Conservation (phyloP, 2,888 invertebrate species). For the Sturmia bella region DNA sequence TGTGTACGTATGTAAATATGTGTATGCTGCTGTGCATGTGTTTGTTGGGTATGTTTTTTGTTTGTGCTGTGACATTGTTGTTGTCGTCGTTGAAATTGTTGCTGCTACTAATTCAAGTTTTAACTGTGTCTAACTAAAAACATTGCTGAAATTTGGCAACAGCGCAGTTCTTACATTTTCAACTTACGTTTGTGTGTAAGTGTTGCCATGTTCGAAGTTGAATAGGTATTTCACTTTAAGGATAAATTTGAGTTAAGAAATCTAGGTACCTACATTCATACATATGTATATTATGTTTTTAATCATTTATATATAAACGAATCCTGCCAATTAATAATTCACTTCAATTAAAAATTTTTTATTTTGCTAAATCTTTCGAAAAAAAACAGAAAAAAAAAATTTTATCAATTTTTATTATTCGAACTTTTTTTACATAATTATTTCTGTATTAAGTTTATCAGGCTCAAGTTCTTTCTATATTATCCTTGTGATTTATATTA, state of each 20-base stretch:
- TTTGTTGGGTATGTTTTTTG: too few relatives aligned
- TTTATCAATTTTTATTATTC: too few relatives aligned
- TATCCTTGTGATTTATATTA: too few relatives aligned
- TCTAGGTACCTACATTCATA: neutral
- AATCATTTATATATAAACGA: neutral
- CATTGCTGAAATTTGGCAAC: constrained; percentile 63
- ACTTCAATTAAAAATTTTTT: too few relatives aligned
- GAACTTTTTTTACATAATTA: too few relatives aligned
- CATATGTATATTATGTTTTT: neutral
- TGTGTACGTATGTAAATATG: neutral
- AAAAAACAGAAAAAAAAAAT: too few relatives aligned
- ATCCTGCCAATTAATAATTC: too few relatives aligned
- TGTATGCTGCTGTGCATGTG: constrained; percentile 26
- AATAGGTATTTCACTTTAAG: neutral
- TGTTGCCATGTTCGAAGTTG: constrained; percentile 51
- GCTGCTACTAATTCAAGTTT: constrained; percentile 25
- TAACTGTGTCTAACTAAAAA: constrained; percentile 61
- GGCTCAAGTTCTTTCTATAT: too few relatives aligned
- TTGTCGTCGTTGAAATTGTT: constrained; percentile 10
- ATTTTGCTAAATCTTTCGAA: too few relatives aligned
- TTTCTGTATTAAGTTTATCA: too few relatives aligned
- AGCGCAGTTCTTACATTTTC: constrained; percentile 21
- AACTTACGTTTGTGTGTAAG: constrained; percentile 5
- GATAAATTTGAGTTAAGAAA: too few relatives aligned
- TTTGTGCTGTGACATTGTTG: neutral